These are phyloP conservation scores for Actinia tenebrosa DNA, from an alignment of 64 coral and sea anemone species.

Conservation along the genomic window DNA sequence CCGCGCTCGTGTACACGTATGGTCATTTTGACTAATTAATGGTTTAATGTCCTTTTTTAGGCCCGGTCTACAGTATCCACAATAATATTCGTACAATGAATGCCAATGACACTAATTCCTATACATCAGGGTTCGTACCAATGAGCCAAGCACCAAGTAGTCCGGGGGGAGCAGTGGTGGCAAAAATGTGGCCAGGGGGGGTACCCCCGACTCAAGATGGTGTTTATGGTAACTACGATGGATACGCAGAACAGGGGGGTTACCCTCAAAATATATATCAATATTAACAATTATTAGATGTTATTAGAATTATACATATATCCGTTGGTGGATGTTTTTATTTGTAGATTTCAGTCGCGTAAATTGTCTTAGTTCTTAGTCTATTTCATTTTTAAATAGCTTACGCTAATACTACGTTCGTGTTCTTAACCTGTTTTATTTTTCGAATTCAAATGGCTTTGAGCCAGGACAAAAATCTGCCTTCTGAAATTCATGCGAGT, in stretches of 20 bases:
- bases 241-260: constrained; percentile 63
- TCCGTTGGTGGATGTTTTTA: neutral
- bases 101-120: constrained; percentile 53
- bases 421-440: neutral
- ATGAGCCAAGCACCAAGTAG: constrained; percentile 73
- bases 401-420: neutral
- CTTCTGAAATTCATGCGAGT: neutral
- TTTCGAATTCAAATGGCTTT: neutral
- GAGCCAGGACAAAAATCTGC: neutral
- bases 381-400: neutral
- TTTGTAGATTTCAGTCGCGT: neutral
- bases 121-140: constrained; percentile 70
- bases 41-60: neutral
- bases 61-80: constrained; percentile 78
- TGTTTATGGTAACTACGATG: constrained; percentile 82
- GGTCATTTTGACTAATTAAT: neutral
- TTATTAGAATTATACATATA: constrained; percentile 18
- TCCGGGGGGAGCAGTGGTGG: constrained; percentile 65
- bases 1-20: neutral
- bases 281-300: constrained; percentile 55
- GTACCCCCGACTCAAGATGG: constrained; percentile 76
- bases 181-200: constrained; percentile 84
- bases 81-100: constrained; percentile 65
- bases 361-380: neutral
- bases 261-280: constrained; percentile 92